phyloP scores from a whole-genome alignment of 2,888 invertebrate genomes.

The Mesoligia furuncula region DNA sequence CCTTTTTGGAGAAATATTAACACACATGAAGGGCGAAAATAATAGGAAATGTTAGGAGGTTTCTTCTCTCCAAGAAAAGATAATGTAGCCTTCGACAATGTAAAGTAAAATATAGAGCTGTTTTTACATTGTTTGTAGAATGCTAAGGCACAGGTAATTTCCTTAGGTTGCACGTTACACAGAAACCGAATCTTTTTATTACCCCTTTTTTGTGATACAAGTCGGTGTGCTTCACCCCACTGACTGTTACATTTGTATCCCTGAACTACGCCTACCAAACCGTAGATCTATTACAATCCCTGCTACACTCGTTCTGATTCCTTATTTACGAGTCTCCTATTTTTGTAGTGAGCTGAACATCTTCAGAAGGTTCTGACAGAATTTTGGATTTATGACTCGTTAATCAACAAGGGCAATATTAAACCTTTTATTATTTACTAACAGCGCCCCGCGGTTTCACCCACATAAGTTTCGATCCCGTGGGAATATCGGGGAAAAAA shows the following conservation, averaged over 20 bases:
- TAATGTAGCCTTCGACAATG: too few relatives aligned
- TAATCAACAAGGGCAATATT: conserved; percentile 28
- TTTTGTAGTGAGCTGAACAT: conserved; percentile 31
- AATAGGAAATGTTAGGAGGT: background rate
- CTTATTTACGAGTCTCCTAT: conserved; percentile 36
- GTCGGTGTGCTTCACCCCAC: background rate
- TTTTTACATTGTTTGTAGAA: background rate
- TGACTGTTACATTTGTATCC: conserved; percentile 2
- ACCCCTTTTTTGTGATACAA: background rate
- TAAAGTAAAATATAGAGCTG: background rate
- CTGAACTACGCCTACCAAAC: background rate
- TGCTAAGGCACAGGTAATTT: background rate
- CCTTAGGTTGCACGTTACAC: background rate
- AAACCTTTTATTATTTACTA: too few relatives aligned
- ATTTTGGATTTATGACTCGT: conserved; percentile 29
- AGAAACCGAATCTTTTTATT: background rate
- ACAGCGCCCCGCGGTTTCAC: too few relatives aligned
- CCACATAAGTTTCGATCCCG: too few relatives aligned
- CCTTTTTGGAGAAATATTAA: conserved; percentile 28
- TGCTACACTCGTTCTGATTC: conserved; percentile 28
- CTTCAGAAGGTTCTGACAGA: conserved; percentile 8
- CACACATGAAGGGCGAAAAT: background rate
- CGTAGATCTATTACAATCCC: background rate
- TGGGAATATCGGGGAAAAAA: too few relatives aligned
- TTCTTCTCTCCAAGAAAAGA: too few relatives aligned